Conservation (phyloP, 2,113 vertebrate genomes). For the Condylura cristata region DNA sequence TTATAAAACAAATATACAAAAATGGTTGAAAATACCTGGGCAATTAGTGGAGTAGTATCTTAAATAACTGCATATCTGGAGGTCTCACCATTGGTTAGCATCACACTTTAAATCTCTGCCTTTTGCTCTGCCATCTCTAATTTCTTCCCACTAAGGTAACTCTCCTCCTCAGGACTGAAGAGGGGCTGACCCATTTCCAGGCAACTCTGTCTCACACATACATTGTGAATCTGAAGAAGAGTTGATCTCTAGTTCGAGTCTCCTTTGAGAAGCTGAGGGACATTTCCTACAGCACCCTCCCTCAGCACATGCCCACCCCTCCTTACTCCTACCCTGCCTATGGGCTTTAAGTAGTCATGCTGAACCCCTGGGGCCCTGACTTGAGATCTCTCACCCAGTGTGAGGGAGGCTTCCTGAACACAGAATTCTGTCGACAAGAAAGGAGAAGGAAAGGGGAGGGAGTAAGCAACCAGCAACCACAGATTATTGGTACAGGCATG, state of each 20-base stretch:
- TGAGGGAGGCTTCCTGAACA: not conserved
- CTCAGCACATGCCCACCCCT: not conserved
- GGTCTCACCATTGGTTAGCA: not conserved
- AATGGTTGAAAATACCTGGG: not conserved
- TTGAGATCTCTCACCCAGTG: not conserved
- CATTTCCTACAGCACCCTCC: not conserved
- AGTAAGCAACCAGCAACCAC: accelerated
- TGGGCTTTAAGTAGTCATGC: not conserved
- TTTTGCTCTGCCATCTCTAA: not conserved
- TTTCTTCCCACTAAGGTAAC: not conserved
- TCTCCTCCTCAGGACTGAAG: not conserved
- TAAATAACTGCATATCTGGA: not conserved
- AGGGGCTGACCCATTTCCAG: not conserved
- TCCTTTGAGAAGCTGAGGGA: not conserved
- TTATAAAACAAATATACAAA: not conserved
- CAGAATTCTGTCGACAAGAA: not conserved
- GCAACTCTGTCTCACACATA: not conserved
- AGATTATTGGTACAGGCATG: not conserved
- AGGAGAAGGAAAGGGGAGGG: not conserved
- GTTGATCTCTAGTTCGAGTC: not conserved
- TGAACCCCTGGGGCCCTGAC: not conserved
- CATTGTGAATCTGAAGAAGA: not conserved
- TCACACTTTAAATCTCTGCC: not conserved
- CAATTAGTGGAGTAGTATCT: not conserved
- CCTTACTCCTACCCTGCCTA: not conserved